Percentiles rank a stretch among this genome's conserved stretches.
phyloP scores from a whole-genome alignment of 2,888 invertebrate genomes.

The Monopis laevigella region DNA sequence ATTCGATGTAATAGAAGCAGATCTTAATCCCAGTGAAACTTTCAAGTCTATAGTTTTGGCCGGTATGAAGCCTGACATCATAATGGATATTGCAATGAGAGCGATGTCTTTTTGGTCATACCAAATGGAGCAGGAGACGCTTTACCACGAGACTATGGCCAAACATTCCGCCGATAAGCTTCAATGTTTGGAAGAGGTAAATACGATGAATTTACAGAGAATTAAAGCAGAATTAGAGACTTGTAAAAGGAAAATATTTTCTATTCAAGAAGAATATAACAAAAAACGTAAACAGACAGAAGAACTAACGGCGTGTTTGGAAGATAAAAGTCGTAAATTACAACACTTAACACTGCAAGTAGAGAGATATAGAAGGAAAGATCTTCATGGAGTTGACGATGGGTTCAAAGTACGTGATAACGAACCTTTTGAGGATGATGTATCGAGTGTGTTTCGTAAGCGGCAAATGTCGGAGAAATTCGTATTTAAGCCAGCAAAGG shows the following conservation, averaged over 20 bases:
- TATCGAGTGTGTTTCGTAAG: slow-evolving; percentile 45
- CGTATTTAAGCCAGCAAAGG: slow-evolving; percentile 47
- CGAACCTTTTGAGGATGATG: slow-evolving; percentile 44
- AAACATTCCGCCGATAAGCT: slow-evolving; percentile 55
- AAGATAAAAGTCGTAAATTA: slow-evolving; percentile 53
- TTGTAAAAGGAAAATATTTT: slow-evolving; percentile 49
- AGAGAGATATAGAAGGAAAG: slow-evolving; percentile 49
- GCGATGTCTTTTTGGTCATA: slow-evolving; percentile 66
- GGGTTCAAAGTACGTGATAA: slow-evolving; percentile 27
- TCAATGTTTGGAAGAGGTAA: slow-evolving; percentile 54
- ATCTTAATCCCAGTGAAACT: slow-evolving; percentile 58
- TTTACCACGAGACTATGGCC: slow-evolving; percentile 56
- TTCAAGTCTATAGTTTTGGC: slow-evolving; percentile 63
- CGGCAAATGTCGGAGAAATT: slow-evolving; percentile 40
- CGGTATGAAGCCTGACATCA: slow-evolving; percentile 60
- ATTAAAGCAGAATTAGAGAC: slow-evolving; percentile 56
- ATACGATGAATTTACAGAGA: slow-evolving; percentile 49
- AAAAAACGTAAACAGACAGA: slow-evolving; percentile 56
- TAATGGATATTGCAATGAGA: slow-evolving; percentile 64
- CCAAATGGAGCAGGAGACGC: slow-evolving; percentile 60
- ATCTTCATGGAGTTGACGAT: slow-evolving; percentile 32
- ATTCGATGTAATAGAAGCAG: slow-evolving; percentile 62
- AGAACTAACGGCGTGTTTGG: slow-evolving; percentile 46
- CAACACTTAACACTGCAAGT: slow-evolving; percentile 56
- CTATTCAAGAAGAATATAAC: slow-evolving; percentile 48